Conservation (phyloP, 2,888 invertebrate species). For the Noctua janthe region DNA sequence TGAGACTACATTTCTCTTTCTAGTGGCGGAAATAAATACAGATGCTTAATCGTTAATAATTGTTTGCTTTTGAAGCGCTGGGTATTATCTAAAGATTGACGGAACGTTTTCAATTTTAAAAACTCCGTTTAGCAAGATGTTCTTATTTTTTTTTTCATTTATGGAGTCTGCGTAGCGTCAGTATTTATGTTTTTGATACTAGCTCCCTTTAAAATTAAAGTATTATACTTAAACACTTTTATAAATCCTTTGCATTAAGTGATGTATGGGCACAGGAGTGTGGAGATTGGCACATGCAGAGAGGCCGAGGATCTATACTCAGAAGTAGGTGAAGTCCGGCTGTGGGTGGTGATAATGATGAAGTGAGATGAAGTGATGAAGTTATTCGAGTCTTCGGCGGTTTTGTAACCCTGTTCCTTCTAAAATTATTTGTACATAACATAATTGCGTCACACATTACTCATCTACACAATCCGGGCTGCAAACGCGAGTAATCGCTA, state of each 20-base stretch:
- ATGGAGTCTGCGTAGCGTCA: background rate
- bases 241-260: background rate
- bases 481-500: slow-evolving; percentile 43
- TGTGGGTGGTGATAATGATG: background rate
- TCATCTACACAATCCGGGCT: slow-evolving; percentile 31
- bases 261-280: background rate
- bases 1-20: slow-evolving; percentile 49
- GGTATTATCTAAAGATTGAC: slow-evolving; percentile 9
- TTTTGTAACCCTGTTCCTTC: background rate
- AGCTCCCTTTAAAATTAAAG: background rate
- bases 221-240: background rate
- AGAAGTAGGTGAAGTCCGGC: background rate
- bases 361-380: background rate
- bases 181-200: background rate
- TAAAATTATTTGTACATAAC: background rate
- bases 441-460: slow-evolving; percentile 34
- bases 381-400: background rate
- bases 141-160: background rate
- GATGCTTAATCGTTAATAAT: slow-evolving; percentile 35
- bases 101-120: background rate
- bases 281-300: background rate
- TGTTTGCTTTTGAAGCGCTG: slow-evolving; percentile 32
- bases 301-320: background rate
- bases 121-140: background rate
- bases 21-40: slow-evolving; percentile 52